Evolutionary conservation across 2,888 invertebrate species (phyloP).

Genomic region (Epistrophe eligans): DNA sequence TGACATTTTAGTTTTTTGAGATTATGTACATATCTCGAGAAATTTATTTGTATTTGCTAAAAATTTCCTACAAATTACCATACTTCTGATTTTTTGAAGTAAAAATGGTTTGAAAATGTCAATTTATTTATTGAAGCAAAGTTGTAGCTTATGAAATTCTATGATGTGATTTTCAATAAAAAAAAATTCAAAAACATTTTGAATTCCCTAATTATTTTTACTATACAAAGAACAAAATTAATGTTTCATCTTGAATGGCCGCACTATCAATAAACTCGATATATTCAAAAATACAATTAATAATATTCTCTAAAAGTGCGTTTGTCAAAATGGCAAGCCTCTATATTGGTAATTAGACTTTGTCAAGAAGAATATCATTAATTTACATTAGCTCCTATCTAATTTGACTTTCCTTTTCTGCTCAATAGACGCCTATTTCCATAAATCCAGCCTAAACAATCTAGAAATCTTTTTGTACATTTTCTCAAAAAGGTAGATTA

Average conservation of each 20-base stretch:
- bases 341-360: slow-evolving; percentile 6
- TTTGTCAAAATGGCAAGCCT: slow-evolving; percentile 12
- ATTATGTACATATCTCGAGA: too few species aligned
- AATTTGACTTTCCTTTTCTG: slow-evolving; percentile 14
- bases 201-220: too few species aligned
- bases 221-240: not conserved
- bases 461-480: not conserved
- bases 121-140: too few species aligned
- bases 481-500: slow-evolving; percentile 39
- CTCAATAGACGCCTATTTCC: slow-evolving; percentile 38
- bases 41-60: too few species aligned
- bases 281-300: slow-evolving; percentile 1
- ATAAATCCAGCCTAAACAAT: slow-evolving; percentile 50
- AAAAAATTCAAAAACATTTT: too few species aligned
- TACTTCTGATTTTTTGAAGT: too few species aligned
- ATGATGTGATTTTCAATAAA: too few species aligned
- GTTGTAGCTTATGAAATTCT: too few species aligned
- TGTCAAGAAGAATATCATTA: slow-evolving; percentile 41
- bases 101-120: too few species aligned
- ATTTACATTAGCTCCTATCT: slow-evolving; percentile 48
- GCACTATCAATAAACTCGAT: not conserved
- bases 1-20: too few species aligned
- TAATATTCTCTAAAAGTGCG: not conserved
- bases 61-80: too few species aligned
- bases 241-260: not conserved